Conservation (phyloP, 2,113 vertebrate species). For the Elephantulus edwardii region DNA sequence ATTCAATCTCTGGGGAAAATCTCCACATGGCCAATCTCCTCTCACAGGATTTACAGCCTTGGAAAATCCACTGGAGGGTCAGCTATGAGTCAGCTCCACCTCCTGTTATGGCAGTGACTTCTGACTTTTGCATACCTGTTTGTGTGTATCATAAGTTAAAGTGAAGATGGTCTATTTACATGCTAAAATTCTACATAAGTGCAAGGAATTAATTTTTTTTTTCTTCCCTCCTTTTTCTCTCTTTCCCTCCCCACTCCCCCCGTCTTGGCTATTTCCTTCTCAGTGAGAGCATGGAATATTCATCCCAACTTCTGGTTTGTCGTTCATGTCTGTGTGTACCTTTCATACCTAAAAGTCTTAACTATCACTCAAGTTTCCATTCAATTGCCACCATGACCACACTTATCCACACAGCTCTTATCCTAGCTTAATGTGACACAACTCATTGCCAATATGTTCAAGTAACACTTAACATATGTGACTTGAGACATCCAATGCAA, state of each 20-base stretch:
- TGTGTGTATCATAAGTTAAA: not conserved
- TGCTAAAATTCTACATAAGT: not conserved
- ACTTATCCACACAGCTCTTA: not conserved
- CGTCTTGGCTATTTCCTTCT: not conserved
- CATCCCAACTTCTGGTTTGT: not conserved
- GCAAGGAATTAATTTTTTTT: not conserved
- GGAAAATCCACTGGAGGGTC: no score
- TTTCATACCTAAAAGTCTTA: not conserved
- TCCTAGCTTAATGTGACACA: not conserved
- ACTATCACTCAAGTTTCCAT: not conserved
- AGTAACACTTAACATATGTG: not conserved
- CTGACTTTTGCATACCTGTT: no score
- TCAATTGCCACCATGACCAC: not conserved
- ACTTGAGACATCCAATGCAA: not conserved
- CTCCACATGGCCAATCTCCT: accelerated
- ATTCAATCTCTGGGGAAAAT: accelerated
- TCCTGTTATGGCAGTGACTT: no score
- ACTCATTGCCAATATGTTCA: not conserved
- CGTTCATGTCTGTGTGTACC: not conserved
- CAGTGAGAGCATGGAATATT: accelerated
- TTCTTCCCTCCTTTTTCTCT: not conserved
- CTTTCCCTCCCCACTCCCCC: not conserved
- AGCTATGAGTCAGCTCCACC: no score
- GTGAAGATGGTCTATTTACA: not conserved
- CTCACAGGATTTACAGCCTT: no score